These are phyloP conservation scores for Vombatus ursinus DNA, from an alignment of 2,113 vertebrate genomes.

Conservation along the genomic window DNA sequence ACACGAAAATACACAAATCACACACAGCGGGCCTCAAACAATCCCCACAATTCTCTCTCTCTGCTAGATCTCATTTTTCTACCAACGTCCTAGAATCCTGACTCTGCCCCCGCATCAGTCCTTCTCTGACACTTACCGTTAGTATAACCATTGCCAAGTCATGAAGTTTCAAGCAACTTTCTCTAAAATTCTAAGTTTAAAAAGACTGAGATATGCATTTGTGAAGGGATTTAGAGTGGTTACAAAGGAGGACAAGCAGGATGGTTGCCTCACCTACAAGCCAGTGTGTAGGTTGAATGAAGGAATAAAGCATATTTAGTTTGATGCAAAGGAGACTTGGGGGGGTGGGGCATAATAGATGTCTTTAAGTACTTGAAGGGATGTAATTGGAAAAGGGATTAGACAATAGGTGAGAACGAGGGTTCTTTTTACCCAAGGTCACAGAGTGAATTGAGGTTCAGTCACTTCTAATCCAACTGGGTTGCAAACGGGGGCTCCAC, in stretches of 20 bases:
- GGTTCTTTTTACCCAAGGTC: constrained; percentile 4
- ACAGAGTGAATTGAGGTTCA: background rate
- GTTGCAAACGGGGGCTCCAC: background rate
- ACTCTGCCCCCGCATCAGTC: background rate
- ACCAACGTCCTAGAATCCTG: background rate
- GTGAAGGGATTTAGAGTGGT: background rate
- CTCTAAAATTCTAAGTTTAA: background rate
- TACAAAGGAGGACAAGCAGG: background rate
- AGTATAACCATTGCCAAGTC: background rate
- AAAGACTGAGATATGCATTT: background rate
- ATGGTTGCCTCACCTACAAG: background rate
- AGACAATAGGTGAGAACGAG: constrained; percentile 1
- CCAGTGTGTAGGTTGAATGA: background rate
- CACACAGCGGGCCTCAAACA: background rate
- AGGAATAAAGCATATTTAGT: background rate
- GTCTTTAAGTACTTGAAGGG: background rate
- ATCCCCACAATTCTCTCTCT: background rate
- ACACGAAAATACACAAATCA: background rate
- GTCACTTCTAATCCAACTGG: background rate
- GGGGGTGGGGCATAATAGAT: background rate
- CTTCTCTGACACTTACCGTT: background rate
- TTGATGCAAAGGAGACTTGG: background rate
- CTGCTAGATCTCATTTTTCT: background rate
- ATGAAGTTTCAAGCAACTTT: background rate
- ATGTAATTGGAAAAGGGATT: background rate